Conservation (phyloP, 1,140 invertebrate species). For the Lamellibrachia luymesi region DNA sequence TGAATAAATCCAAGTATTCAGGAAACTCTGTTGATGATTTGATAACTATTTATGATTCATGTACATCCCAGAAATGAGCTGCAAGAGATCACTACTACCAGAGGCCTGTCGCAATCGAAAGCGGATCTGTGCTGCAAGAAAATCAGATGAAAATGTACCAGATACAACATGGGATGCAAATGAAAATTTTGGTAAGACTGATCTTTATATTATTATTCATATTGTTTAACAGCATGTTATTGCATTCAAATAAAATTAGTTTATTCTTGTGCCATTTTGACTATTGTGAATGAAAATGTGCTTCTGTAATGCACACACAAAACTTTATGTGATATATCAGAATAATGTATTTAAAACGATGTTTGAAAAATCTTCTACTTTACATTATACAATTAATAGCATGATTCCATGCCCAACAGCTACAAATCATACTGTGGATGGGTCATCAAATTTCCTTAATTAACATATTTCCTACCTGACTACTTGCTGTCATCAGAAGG, state of each 20-base stretch:
- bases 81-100: constrained; percentile 34
- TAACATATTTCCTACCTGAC: too few relatives aligned
- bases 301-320: too few relatives aligned
- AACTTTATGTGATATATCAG: background rate
- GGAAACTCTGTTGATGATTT: background rate
- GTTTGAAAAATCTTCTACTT: too few relatives aligned
- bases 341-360: background rate
- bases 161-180: background rate
- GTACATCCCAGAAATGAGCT: constrained; percentile 31
- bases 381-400: too few relatives aligned
- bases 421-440: too few relatives aligned
- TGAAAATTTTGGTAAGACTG: background rate
- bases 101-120: constrained; percentile 35
- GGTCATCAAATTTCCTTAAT: too few relatives aligned
- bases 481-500: too few relatives aligned
- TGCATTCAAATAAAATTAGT: background rate
- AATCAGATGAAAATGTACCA: background rate
- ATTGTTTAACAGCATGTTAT: background rate
- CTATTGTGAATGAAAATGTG: too few relatives aligned
- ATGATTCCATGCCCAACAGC: too few relatives aligned
- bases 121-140: constrained; percentile 27
- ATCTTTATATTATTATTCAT: background rate
- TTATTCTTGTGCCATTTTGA: background rate
- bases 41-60: background rate
- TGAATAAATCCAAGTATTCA: background rate